Evolutionary conservation across 2,113 vertebrate genomes (phyloP).

Genomic region (Zosterops japonicus): DNA sequence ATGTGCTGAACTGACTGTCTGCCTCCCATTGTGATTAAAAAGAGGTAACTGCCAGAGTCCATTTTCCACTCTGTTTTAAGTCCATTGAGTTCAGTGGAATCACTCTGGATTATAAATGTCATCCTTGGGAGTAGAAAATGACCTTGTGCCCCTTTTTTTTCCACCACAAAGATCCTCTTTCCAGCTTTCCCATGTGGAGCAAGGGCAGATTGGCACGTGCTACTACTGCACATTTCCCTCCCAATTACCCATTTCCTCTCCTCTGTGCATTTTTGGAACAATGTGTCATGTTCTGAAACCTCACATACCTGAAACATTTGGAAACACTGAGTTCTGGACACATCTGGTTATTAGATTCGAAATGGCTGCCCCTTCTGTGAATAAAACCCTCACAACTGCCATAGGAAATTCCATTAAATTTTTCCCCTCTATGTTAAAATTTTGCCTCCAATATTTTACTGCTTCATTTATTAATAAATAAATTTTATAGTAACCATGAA

Average conservation of each 20-base stretch:
- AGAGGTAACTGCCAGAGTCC: neutral
- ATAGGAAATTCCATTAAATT: neutral
- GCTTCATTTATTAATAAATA: neutral
- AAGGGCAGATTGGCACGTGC: neutral
- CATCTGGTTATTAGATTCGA: slow-evolving; percentile 8
- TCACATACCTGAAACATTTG: slow-evolving; percentile 45
- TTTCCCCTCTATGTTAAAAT: neutral
- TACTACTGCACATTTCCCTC: neutral
- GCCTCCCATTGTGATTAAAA: neutral
- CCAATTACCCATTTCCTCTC: slow-evolving; percentile 28
- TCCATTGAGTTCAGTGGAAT: neutral
- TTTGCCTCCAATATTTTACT: neutral
- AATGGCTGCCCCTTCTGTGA: neutral
- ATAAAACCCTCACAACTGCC: neutral
- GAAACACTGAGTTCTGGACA: neutral
- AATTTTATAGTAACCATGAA: neutral
- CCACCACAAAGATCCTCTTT: neutral
- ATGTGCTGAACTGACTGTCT: neutral
- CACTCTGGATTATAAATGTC: neutral
- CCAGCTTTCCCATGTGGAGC: neutral
- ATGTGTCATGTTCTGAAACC: neutral
- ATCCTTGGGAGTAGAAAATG: neutral
- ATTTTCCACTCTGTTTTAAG: neutral
- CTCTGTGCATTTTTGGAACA: slow-evolving; percentile 28
- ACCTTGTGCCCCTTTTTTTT: neutral